Evolutionary conservation across 2,113 vertebrate genomes (phyloP), one percentile per base, ranked within the genome.

Genomic region (Pica pica): DNA sequence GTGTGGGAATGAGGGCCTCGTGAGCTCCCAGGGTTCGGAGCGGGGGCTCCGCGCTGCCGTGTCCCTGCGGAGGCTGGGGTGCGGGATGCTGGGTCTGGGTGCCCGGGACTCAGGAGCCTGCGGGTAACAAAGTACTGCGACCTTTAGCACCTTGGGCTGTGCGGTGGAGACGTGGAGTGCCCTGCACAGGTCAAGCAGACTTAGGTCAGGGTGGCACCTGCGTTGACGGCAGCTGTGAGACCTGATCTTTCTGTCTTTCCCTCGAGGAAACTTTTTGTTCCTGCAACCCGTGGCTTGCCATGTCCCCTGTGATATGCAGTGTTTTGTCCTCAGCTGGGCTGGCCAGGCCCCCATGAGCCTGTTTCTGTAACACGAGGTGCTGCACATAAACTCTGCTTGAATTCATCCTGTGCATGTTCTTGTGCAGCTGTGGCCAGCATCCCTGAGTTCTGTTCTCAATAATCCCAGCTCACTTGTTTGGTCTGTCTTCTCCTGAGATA

Each of bases 91-190:
- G 61, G 10, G 4, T 47, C 9, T 39, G 80, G 12, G 17, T 49
- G 20, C 37, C 17, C 11, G 2, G 39, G 26, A 59, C 26, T 78
- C 13, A 2, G 2, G 7, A 37, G 21, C 23, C 13, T 31, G 5
- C 20, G 3, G 31, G 1, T n/a, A 7, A 6, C 10, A 9, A 18
- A 30, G 26, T 2, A 11, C 39, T 8, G 11, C 9, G 0, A 10
- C 24, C 6, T 39, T 39, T 30, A 24, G 11, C 21, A 4, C 21
- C 6, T 8, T 11, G 39, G 50, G 20, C 10, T 35, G 18, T 26
- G 22, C 10, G 2, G 4, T 7, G 30, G 16, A 9, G 7, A 26
- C n/a, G 12, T 27, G 22, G 3, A 16, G 13, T 30, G 37, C 11
- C 7, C 12, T 12, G 2, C 6, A 3, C 30, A 8, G 16, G 5